A percentile compares a stretch with the other conserved stretches of the same genome.
Conservation (phyloP, 1,140 invertebrate genomes). For the Bombus affinis region DNA sequence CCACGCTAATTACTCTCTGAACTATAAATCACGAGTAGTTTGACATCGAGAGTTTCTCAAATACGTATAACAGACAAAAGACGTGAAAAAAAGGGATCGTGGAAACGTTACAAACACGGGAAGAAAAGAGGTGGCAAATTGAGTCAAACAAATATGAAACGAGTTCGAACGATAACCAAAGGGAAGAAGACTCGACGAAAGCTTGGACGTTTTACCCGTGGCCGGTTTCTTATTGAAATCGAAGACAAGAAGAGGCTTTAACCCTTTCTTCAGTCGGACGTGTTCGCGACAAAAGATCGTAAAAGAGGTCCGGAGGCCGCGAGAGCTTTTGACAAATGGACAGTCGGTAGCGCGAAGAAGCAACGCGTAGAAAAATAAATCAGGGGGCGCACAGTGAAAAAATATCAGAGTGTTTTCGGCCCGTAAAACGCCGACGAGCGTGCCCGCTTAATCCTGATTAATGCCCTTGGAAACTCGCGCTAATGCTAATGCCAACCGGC, state of each 20-base stretch:
- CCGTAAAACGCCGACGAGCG: constrained; percentile 66
- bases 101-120: background rate
- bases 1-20: background rate
- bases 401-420: constrained; percentile 66
- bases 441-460: constrained; percentile 81
- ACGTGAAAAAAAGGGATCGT: background rate
- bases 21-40: background rate
- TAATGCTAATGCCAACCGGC: constrained; percentile 77
- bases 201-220: background rate
- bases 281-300: constrained; percentile 54
- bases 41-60: background rate
- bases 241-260: constrained; percentile 45
- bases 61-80: background rate
- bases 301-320: constrained; percentile 33
- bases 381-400: constrained; percentile 48
- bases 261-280: constrained; percentile 58
- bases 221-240: constrained; percentile 45
- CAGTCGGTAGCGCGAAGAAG: constrained; percentile 60
- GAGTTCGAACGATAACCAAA: background rate
- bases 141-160: background rate
- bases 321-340: constrained; percentile 68
- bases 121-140: background rate
- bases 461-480: constrained; percentile 77
- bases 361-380: constrained; percentile 61
- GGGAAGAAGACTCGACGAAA: background rate